Evolutionary conservation across 2,888 invertebrate genomes (phyloP).

Genomic region (Agapetus fuscipes): DNA sequence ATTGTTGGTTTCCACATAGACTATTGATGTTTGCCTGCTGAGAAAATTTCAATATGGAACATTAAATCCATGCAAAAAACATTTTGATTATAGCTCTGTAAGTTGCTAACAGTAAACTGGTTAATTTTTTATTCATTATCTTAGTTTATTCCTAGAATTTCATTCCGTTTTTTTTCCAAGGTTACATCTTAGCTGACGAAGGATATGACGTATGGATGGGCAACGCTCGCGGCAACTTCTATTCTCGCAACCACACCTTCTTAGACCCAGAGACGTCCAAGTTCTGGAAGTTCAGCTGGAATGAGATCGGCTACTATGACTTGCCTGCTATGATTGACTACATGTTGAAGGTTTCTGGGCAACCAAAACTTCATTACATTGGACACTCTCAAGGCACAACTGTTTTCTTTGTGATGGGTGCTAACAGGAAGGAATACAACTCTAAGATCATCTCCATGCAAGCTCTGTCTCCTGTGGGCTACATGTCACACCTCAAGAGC

Average conservation of each 20-base stretch:
- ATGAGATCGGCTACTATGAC: constrained; percentile 72
- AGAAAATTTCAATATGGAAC: too few relatives aligned
- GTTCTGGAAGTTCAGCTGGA: constrained; percentile 72
- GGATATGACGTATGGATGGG: constrained; percentile 79
- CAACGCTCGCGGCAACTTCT: constrained; percentile 68
- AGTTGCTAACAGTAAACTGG: too few relatives aligned
- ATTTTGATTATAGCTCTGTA: too few relatives aligned
- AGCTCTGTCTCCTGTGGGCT: constrained; percentile 51
- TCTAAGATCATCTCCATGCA: constrained; percentile 44
- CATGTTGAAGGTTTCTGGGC: constrained; percentile 47
- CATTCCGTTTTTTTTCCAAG: constrained; percentile 37
- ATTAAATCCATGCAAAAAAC: too few relatives aligned
- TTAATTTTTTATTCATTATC: too few relatives aligned
- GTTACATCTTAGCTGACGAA: constrained; percentile 50
- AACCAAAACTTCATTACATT: constrained; percentile 57
- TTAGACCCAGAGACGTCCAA: constrained; percentile 35
- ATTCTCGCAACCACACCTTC: constrained; percentile 49
- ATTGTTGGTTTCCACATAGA: too few relatives aligned
- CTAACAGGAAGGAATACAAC: constrained; percentile 45
- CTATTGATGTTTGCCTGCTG: too few relatives aligned
- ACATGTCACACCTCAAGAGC: constrained; percentile 37
- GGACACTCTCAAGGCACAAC: constrained; percentile 72
- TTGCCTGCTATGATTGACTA: constrained; percentile 74
- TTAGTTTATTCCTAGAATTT: too few relatives aligned
- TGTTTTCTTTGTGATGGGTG: constrained; percentile 47